phyloP scores from a whole-genome alignment of 2,113 vertebrate genomes.

The Scomber colias region DNA sequence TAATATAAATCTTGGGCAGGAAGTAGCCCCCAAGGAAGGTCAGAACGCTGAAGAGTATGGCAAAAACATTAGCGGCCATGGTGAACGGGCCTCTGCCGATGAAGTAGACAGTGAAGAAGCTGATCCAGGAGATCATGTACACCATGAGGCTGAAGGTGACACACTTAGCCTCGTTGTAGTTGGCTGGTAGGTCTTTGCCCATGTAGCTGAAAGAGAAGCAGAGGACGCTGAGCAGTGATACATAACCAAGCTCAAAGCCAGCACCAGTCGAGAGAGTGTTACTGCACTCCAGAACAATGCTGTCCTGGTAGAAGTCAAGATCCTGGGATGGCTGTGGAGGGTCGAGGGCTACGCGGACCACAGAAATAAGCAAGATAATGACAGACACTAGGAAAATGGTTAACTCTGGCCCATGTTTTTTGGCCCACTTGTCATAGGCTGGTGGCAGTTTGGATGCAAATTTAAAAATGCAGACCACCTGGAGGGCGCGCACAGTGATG shows the following conservation, averaged over 20 bases:
- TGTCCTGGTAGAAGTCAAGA: slow-evolving; percentile 76
- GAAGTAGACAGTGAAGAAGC: slow-evolving; percentile 85
- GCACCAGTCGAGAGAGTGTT: slow-evolving; percentile 72
- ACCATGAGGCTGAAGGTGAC: slow-evolving; percentile 87
- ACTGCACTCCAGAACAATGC: slow-evolving; percentile 84
- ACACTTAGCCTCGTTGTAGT: slow-evolving; percentile 90
- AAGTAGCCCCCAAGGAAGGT: slow-evolving; percentile 84
- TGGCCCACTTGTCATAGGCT: slow-evolving; percentile 85
- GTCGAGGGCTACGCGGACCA: slow-evolving; percentile 55
- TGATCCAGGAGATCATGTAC: slow-evolving; percentile 86
- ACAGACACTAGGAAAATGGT: slow-evolving; percentile 74
- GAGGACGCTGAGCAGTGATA: slow-evolving; percentile 77
- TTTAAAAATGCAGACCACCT: slow-evolving; percentile 90
- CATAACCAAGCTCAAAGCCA: slow-evolving; percentile 68
- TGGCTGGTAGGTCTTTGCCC: slow-evolving; percentile 90
- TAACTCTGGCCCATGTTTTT: slow-evolving; percentile 82
- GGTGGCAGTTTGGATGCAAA: slow-evolving; percentile 85
- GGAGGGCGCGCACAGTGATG: slow-evolving; percentile 85
- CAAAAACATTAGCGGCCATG: slow-evolving; percentile 79
- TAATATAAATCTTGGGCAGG: slow-evolving; percentile 85
- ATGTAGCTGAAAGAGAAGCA: slow-evolving; percentile 88
- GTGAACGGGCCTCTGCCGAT: slow-evolving; percentile 79
- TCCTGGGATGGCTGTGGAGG: slow-evolving; percentile 59
- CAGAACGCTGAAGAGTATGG: slow-evolving; percentile 80
- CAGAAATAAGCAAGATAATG: slow-evolving; percentile 59